Base-by-base conservation (phyloP, 2,888 invertebrate species). In the Lottia scabra region DNA sequence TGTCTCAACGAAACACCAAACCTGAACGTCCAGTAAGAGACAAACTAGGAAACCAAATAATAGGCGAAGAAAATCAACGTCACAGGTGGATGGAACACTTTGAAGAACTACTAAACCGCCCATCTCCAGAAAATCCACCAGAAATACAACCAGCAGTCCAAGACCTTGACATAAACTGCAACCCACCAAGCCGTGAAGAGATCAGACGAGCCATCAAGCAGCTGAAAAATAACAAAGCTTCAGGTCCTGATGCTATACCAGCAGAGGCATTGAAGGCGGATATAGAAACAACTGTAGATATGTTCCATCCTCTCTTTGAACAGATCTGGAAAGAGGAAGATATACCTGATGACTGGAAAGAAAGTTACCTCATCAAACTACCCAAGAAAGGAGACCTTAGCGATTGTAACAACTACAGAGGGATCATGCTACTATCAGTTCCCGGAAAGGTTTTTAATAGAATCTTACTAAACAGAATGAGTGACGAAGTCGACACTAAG, bases 201-300 rank as follows among this genome's bases (percentile, higher is more conserved):
- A 63, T 66, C 4, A 43, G 27, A 19, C 44, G 67, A 68, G 62
- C 67, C n/a, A 68, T 71, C 27, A 65, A 56, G 43, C 38, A 23
- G 2, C 44, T 65, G 66, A 71, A 74, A 43, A 68, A 44, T 46
- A 46, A 30, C 62, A 73, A 75, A 48, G 68, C 73, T 27, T 23
- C 74, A 48, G 73, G 65, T 15, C 62, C 65, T 4, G 62, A 73
- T 65, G 62, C 13, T 16, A 65, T 73, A 38, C 65, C 65, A 43
- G 65, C 73, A 30, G 73, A 73, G 43, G 67, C 70, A 16, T 10
- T 73, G 15, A 70, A 70, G 45, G 6, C 70, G 26, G 70, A 73
- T n/a, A 26, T 64, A 43, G 23, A 65, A 16, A 73, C 46, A 44
- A 16, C 73, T 2, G 30, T 27, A 13, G 38, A 63, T 23, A 67